These are phyloP conservation scores for Drosophila punjabiensis DNA, from an alignment of 1,140 invertebrate genomes.

Conservation along the genomic window DNA sequence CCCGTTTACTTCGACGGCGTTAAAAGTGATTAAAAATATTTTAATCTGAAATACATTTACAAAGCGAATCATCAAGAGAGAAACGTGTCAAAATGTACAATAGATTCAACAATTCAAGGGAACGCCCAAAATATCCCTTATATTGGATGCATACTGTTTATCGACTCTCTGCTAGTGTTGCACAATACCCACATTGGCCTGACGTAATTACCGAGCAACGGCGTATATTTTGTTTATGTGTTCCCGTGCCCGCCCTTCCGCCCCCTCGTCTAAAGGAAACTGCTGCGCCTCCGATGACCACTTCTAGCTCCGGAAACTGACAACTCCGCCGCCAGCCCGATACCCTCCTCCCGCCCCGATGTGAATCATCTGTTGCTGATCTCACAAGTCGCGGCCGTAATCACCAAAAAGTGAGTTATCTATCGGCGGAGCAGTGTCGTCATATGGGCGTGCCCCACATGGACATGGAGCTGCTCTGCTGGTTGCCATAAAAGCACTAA, in stretches of 20 bases:
- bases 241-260: constrained; percentile 14
- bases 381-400: constrained; percentile 14
- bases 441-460: constrained; percentile 48
- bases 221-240: constrained; percentile 69
- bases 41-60: neutral
- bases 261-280: constrained; percentile 4
- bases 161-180: constrained; percentile 32
- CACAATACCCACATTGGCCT: constrained; percentile 11
- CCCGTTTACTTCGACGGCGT: neutral
- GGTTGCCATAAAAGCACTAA: constrained; percentile 12
- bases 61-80: neutral
- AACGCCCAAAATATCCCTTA: neutral
- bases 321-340: constrained; percentile 4
- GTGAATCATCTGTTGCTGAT: constrained; percentile 30
- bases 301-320: constrained; percentile 15
- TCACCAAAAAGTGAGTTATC: constrained; percentile 25
- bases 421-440: constrained; percentile 5
- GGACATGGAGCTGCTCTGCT: constrained; percentile 11
- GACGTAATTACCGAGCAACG: constrained; percentile 63
- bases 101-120: neutral
- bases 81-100: neutral
- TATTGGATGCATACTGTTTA: constrained; percentile 11
- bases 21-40: neutral
- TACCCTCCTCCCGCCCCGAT: constrained; percentile 11
- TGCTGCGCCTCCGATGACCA: constrained; percentile 15